Evolutionary conservation across 1,140 invertebrate species (phyloP).

Genomic region (Maconellicoccus hirsutus): DNA sequence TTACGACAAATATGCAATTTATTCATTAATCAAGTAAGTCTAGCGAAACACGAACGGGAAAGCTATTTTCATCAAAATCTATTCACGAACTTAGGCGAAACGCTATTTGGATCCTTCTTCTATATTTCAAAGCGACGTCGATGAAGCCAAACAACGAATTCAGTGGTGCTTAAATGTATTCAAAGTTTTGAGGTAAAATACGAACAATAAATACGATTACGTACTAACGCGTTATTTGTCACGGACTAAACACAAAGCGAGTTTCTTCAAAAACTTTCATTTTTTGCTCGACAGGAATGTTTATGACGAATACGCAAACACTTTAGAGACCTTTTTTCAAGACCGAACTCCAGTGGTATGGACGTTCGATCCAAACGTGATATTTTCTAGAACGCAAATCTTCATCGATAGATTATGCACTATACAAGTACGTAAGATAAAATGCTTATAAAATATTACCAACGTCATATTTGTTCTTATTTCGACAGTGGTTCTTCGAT

Average conservation of each 20-base stretch:
- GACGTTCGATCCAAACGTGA: constrained; percentile 79
- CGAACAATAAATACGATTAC: neutral
- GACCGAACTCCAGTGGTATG: constrained; percentile 53
- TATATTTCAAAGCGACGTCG: constrained; percentile 81
- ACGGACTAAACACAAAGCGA: neutral
- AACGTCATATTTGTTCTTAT: constrained; percentile 23
- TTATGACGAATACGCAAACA: constrained; percentile 58
- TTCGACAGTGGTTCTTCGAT: constrained; percentile 66
- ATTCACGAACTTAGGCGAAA: constrained; percentile 46
- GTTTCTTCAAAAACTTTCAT: neutral
- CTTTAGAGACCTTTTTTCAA: constrained; percentile 51
- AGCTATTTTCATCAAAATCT: neutral
- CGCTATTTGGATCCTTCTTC: constrained; percentile 75
- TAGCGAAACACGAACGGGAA: neutral
- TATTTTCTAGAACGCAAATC: constrained; percentile 73
- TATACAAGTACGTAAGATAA: constrained; percentile 48
- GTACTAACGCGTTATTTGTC: neutral
- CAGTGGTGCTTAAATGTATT: constrained; percentile 56
- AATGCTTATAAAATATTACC: neutral
- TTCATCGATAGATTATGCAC: constrained; percentile 70
- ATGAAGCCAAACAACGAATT: constrained; percentile 69
- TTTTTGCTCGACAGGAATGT: constrained; percentile 34
- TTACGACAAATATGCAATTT: constrained; percentile 83
- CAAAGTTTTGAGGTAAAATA: constrained; percentile 40
- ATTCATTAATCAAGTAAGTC: constrained; percentile 61